phyloP scores from a whole-genome alignment of 2,113 vertebrate species.

The Lynx canadensis region DNA sequence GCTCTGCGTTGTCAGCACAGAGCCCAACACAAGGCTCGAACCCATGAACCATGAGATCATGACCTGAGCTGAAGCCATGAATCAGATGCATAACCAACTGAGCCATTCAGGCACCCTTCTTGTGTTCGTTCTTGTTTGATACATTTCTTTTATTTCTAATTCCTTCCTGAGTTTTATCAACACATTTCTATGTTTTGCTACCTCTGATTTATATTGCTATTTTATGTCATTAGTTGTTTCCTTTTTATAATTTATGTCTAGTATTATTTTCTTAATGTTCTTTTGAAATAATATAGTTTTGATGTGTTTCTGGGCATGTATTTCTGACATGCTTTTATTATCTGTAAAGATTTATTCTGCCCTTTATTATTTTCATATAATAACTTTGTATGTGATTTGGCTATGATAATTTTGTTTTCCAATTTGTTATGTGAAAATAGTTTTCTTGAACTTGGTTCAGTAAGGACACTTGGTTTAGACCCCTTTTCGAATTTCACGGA shows the following conservation, averaged over 20 bases:
- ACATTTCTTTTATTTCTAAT: neutral
- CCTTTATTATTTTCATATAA: neutral
- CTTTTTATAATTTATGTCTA: neutral
- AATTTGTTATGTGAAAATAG: neutral
- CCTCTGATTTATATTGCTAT: neutral
- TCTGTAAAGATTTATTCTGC: neutral
- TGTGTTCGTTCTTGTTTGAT: neutral
- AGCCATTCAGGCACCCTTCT: neutral
- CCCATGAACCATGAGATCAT: no score
- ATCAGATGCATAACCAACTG: no score
- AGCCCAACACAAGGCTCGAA: no score
- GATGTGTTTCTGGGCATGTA: neutral
- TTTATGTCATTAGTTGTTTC: neutral
- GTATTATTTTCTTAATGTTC: neutral
- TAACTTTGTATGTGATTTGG: neutral
- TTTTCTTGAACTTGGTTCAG: neutral
- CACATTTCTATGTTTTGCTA: neutral
- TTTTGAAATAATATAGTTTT: neutral
- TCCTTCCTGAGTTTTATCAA: neutral
- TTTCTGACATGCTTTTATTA: constrained; percentile 26
- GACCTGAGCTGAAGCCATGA: no score
- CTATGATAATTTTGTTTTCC: constrained; percentile 8
- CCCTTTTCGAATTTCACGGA: neutral
- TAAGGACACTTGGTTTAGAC: neutral
- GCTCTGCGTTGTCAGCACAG: no score